These are phyloP conservation scores for Nasonia longicornis DNA, from an alignment of 1,140 invertebrate genomes.

Conservation along the genomic window DNA sequence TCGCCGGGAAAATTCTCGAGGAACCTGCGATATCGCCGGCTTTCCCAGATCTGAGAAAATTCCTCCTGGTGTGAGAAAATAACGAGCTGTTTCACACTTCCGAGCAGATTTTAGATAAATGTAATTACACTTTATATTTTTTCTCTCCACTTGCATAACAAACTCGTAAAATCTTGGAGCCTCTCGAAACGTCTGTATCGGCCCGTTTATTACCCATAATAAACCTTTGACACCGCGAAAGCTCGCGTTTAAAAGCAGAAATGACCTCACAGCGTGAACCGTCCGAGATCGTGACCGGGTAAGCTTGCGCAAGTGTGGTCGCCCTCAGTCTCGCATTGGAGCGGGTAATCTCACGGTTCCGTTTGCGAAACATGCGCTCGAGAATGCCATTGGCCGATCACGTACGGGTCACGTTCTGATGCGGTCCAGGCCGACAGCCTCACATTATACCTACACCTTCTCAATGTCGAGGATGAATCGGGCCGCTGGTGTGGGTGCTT, in stretches of 20 bases:
- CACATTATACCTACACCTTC: neutral
- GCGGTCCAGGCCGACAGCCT: neutral
- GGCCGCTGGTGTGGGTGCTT: neutral
- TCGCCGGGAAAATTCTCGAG: neutral
- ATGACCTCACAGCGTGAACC: neutral
- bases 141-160: neutral
- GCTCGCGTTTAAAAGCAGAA: neutral
- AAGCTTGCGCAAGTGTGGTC: neutral
- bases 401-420: neutral
- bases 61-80: neutral
- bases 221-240: no score
- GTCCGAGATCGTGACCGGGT: conserved; percentile 7
- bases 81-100: neutral
- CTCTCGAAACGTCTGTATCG: neutral
- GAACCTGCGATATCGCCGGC: neutral
- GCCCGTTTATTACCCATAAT: neutral
- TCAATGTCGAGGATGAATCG: neutral
- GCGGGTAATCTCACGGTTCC: neutral
- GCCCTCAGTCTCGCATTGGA: neutral
- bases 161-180: neutral
- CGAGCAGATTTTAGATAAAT: neutral
- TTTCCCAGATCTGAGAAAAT: neutral
- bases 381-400: conserved; percentile 34
- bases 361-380: conserved; percentile 1
- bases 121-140: no score